Percentiles rank a stretch among this genome's conserved stretches.
phyloP scores from a whole-genome alignment of 2,113 vertebrate genomes.

The Petrocephalus zakoni region DNA sequence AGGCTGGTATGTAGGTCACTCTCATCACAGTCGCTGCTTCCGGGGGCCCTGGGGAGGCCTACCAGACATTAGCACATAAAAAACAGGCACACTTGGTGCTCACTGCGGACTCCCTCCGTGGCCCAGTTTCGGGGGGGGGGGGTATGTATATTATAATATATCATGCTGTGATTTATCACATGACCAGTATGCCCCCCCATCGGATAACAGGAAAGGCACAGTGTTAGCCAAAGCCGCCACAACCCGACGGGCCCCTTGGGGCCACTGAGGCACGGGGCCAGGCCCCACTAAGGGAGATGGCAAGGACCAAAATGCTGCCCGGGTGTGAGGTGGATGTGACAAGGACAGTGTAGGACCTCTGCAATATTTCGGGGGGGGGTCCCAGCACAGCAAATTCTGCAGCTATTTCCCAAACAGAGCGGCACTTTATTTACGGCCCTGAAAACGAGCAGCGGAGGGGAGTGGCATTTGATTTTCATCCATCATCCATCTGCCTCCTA shows the following conservation, averaged over 20 bases:
- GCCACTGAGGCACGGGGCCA: too few species aligned
- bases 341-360: constrained; percentile 37
- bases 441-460: constrained; percentile 38
- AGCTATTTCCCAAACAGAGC: constrained; percentile 51
- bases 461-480: constrained; percentile 56
- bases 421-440: constrained; percentile 45
- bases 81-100: constrained; percentile 22
- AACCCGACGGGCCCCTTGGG: too few species aligned
- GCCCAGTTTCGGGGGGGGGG: constrained; percentile 39
- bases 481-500: constrained; percentile 45
- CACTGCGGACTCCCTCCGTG: neutral
- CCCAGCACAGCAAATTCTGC: constrained; percentile 24
- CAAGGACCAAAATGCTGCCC: neutral
- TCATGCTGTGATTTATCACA: constrained; percentile 39
- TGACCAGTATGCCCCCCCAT: constrained; percentile 31
- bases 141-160: constrained; percentile 39
- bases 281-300: constrained; percentile 16
- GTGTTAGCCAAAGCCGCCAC: neutral
- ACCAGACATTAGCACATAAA: constrained; percentile 30
- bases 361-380: constrained; percentile 30
- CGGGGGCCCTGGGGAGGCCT: neutral
- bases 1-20: constrained; percentile 15
- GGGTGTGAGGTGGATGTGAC: constrained; percentile 39
- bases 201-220: too few species aligned
- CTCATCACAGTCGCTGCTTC: neutral